These are phyloP conservation scores for Aptenodytes forsteri DNA, from an alignment of 2,113 vertebrate species.

Conservation along the genomic window DNA sequence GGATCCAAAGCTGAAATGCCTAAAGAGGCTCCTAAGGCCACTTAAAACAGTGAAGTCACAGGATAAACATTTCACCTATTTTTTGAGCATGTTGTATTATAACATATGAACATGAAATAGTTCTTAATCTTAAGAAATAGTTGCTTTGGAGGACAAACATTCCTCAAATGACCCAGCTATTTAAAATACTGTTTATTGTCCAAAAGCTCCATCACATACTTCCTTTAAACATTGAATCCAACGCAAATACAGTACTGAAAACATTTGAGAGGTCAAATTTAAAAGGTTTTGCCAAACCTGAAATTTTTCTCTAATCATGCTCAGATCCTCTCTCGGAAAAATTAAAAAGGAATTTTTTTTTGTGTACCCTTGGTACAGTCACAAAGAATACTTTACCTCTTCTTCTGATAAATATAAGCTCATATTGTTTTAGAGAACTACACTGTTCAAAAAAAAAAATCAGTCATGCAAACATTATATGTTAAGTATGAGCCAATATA, in stretches of 20 bases:
- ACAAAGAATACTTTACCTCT: not conserved
- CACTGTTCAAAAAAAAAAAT: not conserved
- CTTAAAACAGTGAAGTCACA: not conserved
- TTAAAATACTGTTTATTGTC: not conserved
- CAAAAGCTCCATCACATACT: not conserved
- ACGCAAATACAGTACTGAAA: not conserved
- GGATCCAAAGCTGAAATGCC: not conserved
- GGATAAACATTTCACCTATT: not conserved
- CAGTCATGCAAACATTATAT: not conserved
- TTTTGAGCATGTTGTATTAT: not conserved
- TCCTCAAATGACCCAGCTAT: not conserved
- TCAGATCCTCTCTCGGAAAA: not conserved
- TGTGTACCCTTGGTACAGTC: not conserved
- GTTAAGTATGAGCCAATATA: not conserved
- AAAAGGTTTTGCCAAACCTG: not conserved
- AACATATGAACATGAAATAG: not conserved
- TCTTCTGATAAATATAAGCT: not conserved
- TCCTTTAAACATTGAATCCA: not conserved
- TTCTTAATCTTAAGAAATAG: not conserved
- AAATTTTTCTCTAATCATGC: not conserved
- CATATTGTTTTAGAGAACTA: not conserved
- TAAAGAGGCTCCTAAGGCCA: not conserved
- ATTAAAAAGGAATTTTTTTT: not conserved
- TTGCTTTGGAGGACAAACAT: not conserved
- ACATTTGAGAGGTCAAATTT: not conserved